Base-by-base conservation (phyloP, 1,140 invertebrate genomes). In the Brachionus angularis region DNA sequence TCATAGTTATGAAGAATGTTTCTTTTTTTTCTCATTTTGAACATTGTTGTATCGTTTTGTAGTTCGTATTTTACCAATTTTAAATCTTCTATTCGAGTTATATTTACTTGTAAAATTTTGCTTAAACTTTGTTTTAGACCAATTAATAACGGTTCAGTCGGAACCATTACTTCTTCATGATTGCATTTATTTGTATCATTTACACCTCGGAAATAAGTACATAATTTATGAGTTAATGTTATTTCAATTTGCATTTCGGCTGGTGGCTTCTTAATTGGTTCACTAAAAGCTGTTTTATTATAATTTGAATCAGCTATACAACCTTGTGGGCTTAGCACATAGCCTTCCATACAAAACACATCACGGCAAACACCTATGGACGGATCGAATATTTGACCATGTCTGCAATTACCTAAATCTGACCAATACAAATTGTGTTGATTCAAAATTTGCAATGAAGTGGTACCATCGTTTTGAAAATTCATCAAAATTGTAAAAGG, bases 401-500 rank as follows among this genome's bases (percentile, higher is more conserved):
- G 23, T 70, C 42, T 70, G 44, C 67, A 70, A 42, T 50, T 50
- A 5, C 67, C 67, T 42, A 36, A 27, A 52, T 70, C 67, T 2
- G 42, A 47, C 62, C 62, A 67, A 16, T 29, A 47, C 5, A 67
- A 8, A 31, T 33, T 50, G 18, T 67, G 42, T 14, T 46, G 47
- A 34, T 27, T 50, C 16, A 53, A 23, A 70, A 70, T 50, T 53
- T 70, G 67, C 1, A 70, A 34, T 10, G 47, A 52, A 5, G 50
- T 52, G 18, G 67, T 70, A 16, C 67, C 67, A 18, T 70, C 67
- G 12, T 50, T 36, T 39, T 53, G 33, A 52, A 70, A 70, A 29
- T 70, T 70, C 67, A 70, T 70, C 1, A 70, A 42, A 39, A 70
- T 50, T 16, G 67, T 70, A 10, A 70, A 50, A 16, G 67, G 42